Evolutionary conservation across 2,888 invertebrate genomes (phyloP), one percentile per base, ranked within the genome.

Genomic region (Mythimna lalbum): DNA sequence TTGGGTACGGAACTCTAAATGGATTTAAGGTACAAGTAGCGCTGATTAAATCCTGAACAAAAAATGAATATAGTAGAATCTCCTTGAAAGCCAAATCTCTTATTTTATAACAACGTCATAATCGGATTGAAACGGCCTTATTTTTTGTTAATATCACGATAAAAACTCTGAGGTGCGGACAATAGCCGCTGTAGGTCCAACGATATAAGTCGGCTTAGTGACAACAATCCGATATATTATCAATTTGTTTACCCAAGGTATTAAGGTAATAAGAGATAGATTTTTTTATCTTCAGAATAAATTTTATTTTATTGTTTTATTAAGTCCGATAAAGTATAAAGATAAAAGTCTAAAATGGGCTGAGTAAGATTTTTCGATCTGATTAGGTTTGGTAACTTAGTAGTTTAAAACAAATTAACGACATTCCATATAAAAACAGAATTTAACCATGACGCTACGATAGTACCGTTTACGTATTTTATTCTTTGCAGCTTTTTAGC

Each of bases 61-160:
- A 69, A 43, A 67, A 47, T 21, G 39, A 52, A 56, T 61, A 61
- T 9, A 49, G 68, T 56, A 47, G 76, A 67, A 81, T 71, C 60
- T 71, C 77, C 73, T 77, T 84, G 81, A 68, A 68, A 55, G 33
- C 52, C 33, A 59, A 49, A 65, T 71, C 53, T 74, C 49, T 61
- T 68, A 64, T 74, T 81, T 77, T 78, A 74, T 81, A 49, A 77
- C 59, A 65, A 71, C 52, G 63, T 76, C 73, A 71, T 81, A 84
- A 82, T 78, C 84, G 82, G 82, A 74, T 82, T 77, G 66, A 63
- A 67, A 61, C 68, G 69, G 65, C 69, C 79, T 81, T 67, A 67
- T 65, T 76, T 75, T 73, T 81, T n/a, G n/a, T n/a, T 73, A 23
- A 59, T 81, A 74, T 69, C 23, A 69, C 12, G 56, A 67, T 50